Percentiles rank a stretch among this genome's conserved stretches.
These are phyloP conservation scores for Takifugu rubripes DNA, from an alignment of 2,797 vertebrate genomes.

Conservation along the genomic window DNA sequence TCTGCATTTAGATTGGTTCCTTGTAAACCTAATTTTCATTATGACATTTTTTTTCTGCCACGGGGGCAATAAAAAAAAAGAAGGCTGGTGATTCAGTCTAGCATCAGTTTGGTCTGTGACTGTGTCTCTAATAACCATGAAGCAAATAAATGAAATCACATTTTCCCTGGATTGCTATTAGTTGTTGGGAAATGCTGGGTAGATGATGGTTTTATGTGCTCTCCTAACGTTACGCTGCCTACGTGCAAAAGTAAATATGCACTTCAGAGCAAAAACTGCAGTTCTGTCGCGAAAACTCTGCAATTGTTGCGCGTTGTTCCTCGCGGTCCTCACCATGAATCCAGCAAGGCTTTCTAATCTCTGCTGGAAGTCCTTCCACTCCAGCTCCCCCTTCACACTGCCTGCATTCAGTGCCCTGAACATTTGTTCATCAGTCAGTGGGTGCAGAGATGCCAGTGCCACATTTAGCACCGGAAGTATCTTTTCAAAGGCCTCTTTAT, in stretches of 20 bases:
- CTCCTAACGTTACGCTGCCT: background rate
- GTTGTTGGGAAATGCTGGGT: background rate
- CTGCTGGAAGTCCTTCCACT: constrained; percentile 94
- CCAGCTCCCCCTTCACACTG: constrained; percentile 82
- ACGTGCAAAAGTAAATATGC: background rate
- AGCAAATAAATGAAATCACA: background rate
- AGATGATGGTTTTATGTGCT: background rate
- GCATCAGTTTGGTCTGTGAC: background rate
- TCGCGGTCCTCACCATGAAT: constrained; percentile 80
- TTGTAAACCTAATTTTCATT: background rate
- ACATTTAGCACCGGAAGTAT: constrained; percentile 90
- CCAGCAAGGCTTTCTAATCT: constrained; percentile 90
- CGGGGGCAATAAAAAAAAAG: background rate
- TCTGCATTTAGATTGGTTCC: background rate
- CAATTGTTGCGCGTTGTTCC: constrained; percentile 7
- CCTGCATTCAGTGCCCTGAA: constrained; percentile 94
- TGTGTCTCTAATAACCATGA: background rate
- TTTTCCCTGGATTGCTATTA: background rate
- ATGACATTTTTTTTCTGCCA: background rate
- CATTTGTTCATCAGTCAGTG: constrained; percentile 96
- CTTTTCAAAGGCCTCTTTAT: constrained; percentile 87
- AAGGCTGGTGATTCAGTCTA: background rate
- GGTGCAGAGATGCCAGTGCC: constrained; percentile 92
- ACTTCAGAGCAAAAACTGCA: background rate
- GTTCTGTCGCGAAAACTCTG: constrained; percentile 12